Base-by-base conservation (phyloP, 1,140 invertebrate genomes). In the Drosophila rufa region DNA sequence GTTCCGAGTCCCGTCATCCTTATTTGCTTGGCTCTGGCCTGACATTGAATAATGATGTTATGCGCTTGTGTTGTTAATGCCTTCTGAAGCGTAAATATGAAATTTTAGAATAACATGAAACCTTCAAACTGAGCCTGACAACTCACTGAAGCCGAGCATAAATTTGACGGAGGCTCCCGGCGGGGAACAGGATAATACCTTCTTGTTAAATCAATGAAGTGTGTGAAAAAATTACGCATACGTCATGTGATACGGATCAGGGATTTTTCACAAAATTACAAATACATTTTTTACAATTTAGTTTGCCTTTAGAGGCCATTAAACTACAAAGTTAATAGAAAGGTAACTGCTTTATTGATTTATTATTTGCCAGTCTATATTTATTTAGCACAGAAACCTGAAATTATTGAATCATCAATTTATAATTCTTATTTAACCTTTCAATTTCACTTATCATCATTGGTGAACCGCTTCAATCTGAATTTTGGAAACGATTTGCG, bases 41-140 rank as follows among this genome's bases (percentile, higher is more conserved):
- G 74, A 76, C 74, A 76, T 76, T 76, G 74, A 76, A 66, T 76
- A 66, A 76, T 76, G 74, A 76, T 76, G 53, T 70, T 40, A 38
- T 40, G 33, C 42, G 47, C 25, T 58, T 25, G 19, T 71, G 70
- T 50, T 59, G 33, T 53, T 51, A 76, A 66, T 51, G 74, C 59
- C 33, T 76, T 46, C 61, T 66, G 53, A 55, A 30, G 69, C 69
- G 68, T 56, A 50, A 76, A 58, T 76, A 66, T 76, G 46, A 66
- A 67, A 53, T 56, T 75, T 73, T 74, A 42, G 22, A 43, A 43
- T 64, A 74, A 64, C 58, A 74, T 38, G 36, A 33, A 27, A 42
- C 40, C 47, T 71, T 57, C 47, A 50, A 43, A 73, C 11, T 48
- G 3, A 51, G 45, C 36, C 22, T 17, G 68, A 65, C 73, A 75